Base-by-base conservation (phyloP, 2,113 vertebrate genomes). In the Centrocercus urophasianus region DNA sequence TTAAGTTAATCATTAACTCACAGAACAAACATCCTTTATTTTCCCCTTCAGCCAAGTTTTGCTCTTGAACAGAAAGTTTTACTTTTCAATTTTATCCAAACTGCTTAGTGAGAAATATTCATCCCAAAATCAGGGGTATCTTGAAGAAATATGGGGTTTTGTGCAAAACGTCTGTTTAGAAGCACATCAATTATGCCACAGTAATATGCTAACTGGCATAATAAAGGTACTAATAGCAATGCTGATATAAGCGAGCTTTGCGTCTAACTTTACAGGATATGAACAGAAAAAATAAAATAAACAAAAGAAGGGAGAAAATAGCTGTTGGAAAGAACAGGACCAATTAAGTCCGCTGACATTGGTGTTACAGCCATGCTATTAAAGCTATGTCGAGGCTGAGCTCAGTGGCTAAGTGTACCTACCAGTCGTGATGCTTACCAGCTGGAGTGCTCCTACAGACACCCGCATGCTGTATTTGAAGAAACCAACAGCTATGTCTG, bases 1-100 rank as follows among this genome's bases (percentile, higher is more conserved):
- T 74, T 61, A 56, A 85, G 80, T 89, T 47, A 78, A 83, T 87
- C 20, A 50, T 88, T 84, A 86, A 91, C 21, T 82, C 84, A 75
- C 6, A 79, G 36, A 89, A 88, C 19, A 88, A 78, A 18, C 38
- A 76, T 59, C 61, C 21, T 56, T 84, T 88, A 56, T 80, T 92
- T 83, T 52, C 6, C 18, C 57, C 50, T 89, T 91, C 69, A 76
- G 40, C 30, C 59, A 63, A 12, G 63, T 86, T 79, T 89, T 93
- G 25, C 22, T 88, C 54, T 67, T 87, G 64, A 76, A 71, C 69
- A 16, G 66, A 80, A 60, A 30, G 7, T 91, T 85, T 30, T 80
- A 77, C 24, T 43, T 88, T 83, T 71, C 11, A 30, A 11, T 88
- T 80, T 86, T 45, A 64, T 81, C 52, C 63, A 77, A 88, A n/a